Conservation (phyloP, 2,888 invertebrate species). For the Idaea biselata region DNA sequence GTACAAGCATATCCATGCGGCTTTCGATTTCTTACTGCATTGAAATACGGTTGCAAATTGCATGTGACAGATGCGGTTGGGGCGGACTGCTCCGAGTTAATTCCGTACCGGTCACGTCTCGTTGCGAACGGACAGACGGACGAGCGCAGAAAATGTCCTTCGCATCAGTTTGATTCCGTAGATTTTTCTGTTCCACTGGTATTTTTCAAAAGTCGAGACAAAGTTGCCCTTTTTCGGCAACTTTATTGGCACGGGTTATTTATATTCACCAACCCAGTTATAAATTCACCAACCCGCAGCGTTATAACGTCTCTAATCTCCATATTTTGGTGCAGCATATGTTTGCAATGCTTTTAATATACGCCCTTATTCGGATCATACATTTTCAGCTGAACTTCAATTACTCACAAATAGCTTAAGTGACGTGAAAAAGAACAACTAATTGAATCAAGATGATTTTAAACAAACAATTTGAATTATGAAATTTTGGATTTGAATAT, state of each 20-base stretch:
- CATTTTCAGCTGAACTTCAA: not conserved
- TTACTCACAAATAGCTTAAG: not conserved
- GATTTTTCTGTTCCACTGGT: conserved; percentile 24
- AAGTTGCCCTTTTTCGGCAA: not conserved
- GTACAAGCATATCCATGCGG: conserved; percentile 29
- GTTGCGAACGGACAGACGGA: conserved; percentile 53
- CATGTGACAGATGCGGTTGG: conserved; percentile 29
- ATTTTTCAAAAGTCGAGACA: not conserved
- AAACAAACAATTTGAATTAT: not conserved
- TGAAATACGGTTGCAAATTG: conserved; percentile 37
- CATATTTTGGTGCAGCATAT: conserved; percentile 1
- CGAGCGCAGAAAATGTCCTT: conserved; percentile 51
- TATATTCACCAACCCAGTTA: not conserved
- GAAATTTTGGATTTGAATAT: no score
- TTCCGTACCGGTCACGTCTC: conserved; percentile 65
- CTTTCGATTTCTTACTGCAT: conserved; percentile 24
- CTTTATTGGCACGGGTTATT: conserved; percentile 1
- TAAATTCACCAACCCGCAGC: not conserved
- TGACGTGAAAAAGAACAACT: not conserved
- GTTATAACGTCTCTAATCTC: not conserved
- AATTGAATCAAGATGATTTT: no score
- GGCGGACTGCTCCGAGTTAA: conserved; percentile 55
- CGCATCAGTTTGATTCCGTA: conserved; percentile 22
- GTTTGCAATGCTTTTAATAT: not conserved
- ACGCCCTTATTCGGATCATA: not conserved